Base-by-base conservation (phyloP, 2,888 invertebrate genomes). In the Loripinus fragilis region DNA sequence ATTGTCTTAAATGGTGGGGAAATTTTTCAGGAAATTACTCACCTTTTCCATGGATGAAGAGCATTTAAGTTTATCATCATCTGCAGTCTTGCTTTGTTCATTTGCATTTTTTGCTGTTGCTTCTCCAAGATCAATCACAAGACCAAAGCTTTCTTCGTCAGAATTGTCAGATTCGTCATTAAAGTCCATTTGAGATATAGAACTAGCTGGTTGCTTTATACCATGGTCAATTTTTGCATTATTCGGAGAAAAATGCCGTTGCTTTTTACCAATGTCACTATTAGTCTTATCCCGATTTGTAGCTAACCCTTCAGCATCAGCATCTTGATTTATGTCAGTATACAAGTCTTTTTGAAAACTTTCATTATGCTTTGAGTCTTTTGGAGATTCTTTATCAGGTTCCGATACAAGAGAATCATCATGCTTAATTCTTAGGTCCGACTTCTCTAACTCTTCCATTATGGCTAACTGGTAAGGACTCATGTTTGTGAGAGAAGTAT, bases 371-470 rank as follows among this genome's bases (percentile, higher is more conserved):
- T 25, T 55, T 45, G 41, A 28, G 3, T 65, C 12, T 64, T 30
- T 66, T n/a, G 33, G 25, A 33, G 71, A 50, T 20, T 60, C 69
- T 23, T 68, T 55, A 20, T 80, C 76, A 25, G 41, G 28, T 35
- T 78, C 81, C 7, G 67, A 65, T 23, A 28, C 17, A 17, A 71
- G 35, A 0, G 72, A 67, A 33, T 83, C 83, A 33, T 83, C 80
- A 60, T 67, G 48, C 42, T 75, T 38, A 8, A 81, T 71, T 41
- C 73, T 78, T 0, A 81, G 68, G 8, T 78, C 78, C 12, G 83
- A 83, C 30, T 76, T 71, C 68, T 81, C 83, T 48, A 78, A 76
- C 7, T 78, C 78, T 70, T 83, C 80, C 17, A 83, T 69, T 35
- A 83, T 74, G 12, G 81, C 80, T 68, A 69, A 50, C 38, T 83